A percentile compares a stretch with the other conserved stretches of the same genome.
phyloP scores from a whole-genome alignment of 2,888 invertebrate genomes.

The Eristalinus aeneus region DNA sequence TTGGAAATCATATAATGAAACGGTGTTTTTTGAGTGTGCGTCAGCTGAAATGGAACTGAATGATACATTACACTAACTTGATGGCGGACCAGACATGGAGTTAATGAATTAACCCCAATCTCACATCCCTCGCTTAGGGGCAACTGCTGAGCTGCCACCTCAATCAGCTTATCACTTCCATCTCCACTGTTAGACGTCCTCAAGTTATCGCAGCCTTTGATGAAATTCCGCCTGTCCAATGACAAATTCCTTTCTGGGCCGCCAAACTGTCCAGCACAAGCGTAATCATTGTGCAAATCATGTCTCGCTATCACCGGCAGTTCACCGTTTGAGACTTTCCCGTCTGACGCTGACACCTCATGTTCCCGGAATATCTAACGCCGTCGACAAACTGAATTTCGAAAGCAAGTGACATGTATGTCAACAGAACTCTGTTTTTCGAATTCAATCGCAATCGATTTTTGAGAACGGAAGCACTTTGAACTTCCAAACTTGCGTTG shows the following conservation, averaged over 20 bases:
- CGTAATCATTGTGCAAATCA: neutral
- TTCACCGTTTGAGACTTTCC: neutral
- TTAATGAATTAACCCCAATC: neutral
- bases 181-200: neutral
- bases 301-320: neutral
- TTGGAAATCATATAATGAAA: slow-evolving; percentile 70
- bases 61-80: no score
- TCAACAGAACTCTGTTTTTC: neutral
- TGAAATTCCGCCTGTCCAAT: neutral
- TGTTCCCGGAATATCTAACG: neutral
- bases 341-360: neutral
- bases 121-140: neutral
- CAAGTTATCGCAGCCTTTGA: neutral
- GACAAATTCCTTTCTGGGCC: neutral
- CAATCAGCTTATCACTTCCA: neutral
- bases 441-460: neutral
- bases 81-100: no score
- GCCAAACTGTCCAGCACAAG: neutral
- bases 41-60: no score
- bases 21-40: no score
- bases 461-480: neutral
- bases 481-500: neutral
- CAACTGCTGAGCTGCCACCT: no score
- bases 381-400: neutral
- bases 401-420: neutral